These are phyloP conservation scores for Ametastegia equiseti DNA, from an alignment of 2,888 invertebrate species.

Conservation along the genomic window DNA sequence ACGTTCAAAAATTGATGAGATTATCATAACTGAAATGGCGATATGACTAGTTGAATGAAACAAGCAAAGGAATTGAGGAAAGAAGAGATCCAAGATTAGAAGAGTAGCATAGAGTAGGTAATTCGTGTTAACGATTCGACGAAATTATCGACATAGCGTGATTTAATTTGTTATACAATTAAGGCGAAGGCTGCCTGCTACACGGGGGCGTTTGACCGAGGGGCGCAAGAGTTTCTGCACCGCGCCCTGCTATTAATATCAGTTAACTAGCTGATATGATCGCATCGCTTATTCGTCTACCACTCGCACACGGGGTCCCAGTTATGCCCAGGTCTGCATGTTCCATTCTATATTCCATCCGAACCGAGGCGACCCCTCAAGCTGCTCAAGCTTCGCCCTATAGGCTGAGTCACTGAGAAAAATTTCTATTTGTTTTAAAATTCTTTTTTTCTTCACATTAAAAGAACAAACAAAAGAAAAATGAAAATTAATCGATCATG, in stretches of 20 bases:
- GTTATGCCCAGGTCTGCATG: not conserved
- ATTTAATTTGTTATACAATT: slow-evolving; percentile 74
- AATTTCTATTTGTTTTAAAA: not conserved
- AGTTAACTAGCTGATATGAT: slow-evolving; percentile 75
- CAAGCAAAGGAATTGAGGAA: not conserved
- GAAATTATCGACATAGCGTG: slow-evolving; percentile 64
- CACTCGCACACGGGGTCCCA: slow-evolving; percentile 23
- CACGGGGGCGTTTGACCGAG: slow-evolving; percentile 43
- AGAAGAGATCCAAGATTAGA: not conserved
- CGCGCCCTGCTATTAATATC: slow-evolving; percentile 76
- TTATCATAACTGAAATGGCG: too few relatives aligned
- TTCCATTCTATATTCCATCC: not conserved
- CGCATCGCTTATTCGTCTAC: slow-evolving; percentile 62
- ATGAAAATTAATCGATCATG: not conserved
- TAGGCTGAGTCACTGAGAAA: slow-evolving; percentile 24
- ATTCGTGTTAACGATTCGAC: not conserved
- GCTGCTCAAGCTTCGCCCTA: not conserved
- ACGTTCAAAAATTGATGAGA: too few relatives aligned
- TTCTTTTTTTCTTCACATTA: not conserved
- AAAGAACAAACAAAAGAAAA: not conserved
- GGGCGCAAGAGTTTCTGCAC: slow-evolving; percentile 58
- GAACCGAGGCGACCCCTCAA: slow-evolving; percentile 10
- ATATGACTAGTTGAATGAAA: too few relatives aligned
- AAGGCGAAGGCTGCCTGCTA: slow-evolving; percentile 59
- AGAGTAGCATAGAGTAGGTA: not conserved